Base-by-base conservation (phyloP, 2,888 invertebrate species). In the Spisula subtruncata region DNA sequence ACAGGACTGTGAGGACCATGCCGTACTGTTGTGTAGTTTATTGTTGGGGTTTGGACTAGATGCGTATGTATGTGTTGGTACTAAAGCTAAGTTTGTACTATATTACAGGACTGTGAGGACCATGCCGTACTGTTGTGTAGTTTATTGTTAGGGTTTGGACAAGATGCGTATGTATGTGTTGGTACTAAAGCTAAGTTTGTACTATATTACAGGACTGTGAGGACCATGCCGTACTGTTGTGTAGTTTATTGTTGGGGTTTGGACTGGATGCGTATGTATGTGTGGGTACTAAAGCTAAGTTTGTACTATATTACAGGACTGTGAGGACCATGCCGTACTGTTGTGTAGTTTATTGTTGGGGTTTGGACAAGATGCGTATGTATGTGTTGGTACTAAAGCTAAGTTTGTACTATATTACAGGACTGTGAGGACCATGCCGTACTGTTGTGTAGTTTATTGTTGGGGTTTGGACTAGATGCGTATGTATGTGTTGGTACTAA, bases 401-500 rank as follows among this genome's bases (percentile, higher is more conserved):
- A 96, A 96, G 85, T 56, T 56, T 56, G 41, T 56, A 6, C 20
- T 20, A 25, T 25, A 66, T 75, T 75, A 18, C 91, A 96, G 96
- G 96, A 96, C 88, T 95, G 95, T 94, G 96, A 96, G 89, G 96
- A 97, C 93, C 97, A 97, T 93, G 96, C 97, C 16, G 91, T 95
- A 4, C 88, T 97, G 66, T 94, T 97, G 54, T 97, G 97, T 87
- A 96, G 96, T 91, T 93, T 97, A 41, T 94, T 97, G 46, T 92
- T 97, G 46, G 97, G 97, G 5, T 97, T 97, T 94, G 97, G 97
- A 20, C 94, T 97, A 32, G 96, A 97, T 92, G 96, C 97, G 12
- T 97, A 96, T 90, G 96, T 97, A 6, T 96, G 96, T 95, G 95
- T 96, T 6, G 97, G 97, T 12, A 96, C 96, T 16, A 96, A 96